Conservation (phyloP, 2,888 invertebrate genomes). For the Sturmia bella region DNA sequence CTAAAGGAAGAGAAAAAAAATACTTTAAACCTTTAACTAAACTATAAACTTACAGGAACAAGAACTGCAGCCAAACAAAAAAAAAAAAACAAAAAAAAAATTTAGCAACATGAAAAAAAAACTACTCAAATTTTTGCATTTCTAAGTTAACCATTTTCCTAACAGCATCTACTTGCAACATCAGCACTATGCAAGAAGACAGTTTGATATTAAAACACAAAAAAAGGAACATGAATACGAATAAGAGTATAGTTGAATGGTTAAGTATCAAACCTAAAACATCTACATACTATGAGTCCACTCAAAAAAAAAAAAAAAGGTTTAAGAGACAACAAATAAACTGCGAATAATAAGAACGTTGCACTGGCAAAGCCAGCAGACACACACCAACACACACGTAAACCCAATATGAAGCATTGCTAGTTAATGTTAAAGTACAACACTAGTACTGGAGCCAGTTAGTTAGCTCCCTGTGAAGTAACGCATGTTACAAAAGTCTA, state of each 20-base stretch:
- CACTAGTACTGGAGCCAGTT: constrained; percentile 64
- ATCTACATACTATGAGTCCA: constrained; percentile 49
- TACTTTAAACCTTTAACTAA: constrained; percentile 65
- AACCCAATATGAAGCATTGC: constrained; percentile 43
- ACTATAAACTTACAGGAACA: constrained; percentile 62
- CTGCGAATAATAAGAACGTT: constrained; percentile 28
- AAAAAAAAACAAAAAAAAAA: constrained; percentile 19
- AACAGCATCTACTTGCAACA: constrained; percentile 60
- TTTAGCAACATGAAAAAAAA: constrained; percentile 40
- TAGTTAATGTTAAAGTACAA: constrained; percentile 61
- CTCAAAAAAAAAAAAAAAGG: constrained; percentile 20
- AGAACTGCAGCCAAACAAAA: constrained; percentile 28
- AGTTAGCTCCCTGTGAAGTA: constrained; percentile 67
- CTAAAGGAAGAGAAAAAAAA: constrained; percentile 53
- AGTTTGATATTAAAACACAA: constrained; percentile 9
- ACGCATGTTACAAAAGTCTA: constrained; percentile 63
- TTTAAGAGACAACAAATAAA: constrained; percentile 46
- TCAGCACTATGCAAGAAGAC: constrained; percentile 54
- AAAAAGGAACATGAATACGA: constrained; percentile 38
- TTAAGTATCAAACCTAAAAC: constrained; percentile 49
- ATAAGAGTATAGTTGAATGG: constrained; percentile 33
- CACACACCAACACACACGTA: not conserved
- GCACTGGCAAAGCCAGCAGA: constrained; percentile 1
- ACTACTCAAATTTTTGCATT: constrained; percentile 63
- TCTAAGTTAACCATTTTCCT: constrained; percentile 54